A percentile compares a stretch with the other conserved stretches of the same genome.
These are phyloP conservation scores for Acheta domesticus DNA, from an alignment of 2,888 invertebrate species.

Conservation along the genomic window DNA sequence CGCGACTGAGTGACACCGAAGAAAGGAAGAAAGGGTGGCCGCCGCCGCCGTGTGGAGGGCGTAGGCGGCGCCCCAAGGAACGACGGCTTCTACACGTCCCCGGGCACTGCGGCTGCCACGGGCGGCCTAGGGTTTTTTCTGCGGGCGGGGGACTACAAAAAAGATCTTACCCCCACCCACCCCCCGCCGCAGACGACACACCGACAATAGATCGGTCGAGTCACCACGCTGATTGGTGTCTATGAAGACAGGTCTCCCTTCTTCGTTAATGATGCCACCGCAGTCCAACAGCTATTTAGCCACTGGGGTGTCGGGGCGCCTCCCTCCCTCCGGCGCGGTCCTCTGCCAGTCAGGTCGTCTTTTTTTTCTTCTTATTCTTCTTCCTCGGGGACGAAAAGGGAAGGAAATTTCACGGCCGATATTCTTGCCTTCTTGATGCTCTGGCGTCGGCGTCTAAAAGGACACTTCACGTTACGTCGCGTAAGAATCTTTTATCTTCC, in stretches of 20 bases:
- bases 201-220: constrained; percentile 30
- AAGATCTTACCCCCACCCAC: not conserved
- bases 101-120: not conserved
- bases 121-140: not conserved
- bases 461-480: not conserved
- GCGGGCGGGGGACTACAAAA: not conserved
- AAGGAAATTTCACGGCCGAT: constrained; percentile 35
- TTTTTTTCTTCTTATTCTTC: not conserved
- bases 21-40: not conserved
- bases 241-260: constrained; percentile 18
- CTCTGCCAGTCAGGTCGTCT: not conserved
- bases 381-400: constrained; percentile 24
- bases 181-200: constrained; percentile 25
- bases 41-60: not conserved
- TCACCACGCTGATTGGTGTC: constrained; percentile 29
- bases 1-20: not conserved
- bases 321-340: not conserved
- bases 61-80: not conserved
- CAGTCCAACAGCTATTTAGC: not conserved
- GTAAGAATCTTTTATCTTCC: not conserved
- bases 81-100: not conserved
- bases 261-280: constrained; percentile 6
- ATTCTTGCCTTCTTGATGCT: constrained; percentile 22
- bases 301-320: not conserved
- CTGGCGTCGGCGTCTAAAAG: not conserved